These are phyloP conservation scores for Pseudomugil gertrudae DNA, from an alignment of 2,797 vertebrate species.

Conservation along the genomic window DNA sequence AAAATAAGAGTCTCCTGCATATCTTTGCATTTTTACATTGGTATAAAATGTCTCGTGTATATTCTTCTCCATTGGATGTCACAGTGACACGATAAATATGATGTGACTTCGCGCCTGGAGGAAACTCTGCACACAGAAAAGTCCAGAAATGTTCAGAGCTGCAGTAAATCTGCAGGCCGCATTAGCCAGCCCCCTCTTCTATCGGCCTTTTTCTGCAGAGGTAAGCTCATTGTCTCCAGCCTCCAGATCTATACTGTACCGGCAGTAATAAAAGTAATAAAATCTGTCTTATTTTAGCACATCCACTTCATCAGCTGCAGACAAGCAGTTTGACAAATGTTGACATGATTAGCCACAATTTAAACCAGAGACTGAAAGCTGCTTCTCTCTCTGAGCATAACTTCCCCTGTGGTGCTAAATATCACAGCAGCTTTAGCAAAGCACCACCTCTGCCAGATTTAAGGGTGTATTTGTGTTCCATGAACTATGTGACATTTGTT, in stretches of 20 bases:
- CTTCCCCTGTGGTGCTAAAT: slow-evolving; percentile 19
- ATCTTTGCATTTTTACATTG: too few species aligned
- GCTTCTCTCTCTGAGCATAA: background rate
- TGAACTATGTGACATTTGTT: slow-evolving; percentile 3
- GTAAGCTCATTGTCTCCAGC: background rate
- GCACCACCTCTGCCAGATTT: background rate
- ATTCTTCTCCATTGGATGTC: background rate
- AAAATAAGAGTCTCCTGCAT: too few species aligned
- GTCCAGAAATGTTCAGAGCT: background rate
- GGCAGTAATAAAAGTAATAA: background rate
- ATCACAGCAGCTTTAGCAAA: slow-evolving; percentile 24
- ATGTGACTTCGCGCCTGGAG: background rate
- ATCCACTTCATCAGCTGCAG: background rate
- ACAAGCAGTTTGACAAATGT: background rate
- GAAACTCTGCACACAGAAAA: background rate
- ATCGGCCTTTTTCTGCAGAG: background rate
- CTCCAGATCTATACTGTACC: background rate
- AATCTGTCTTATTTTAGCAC: background rate
- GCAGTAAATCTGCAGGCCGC: background rate
- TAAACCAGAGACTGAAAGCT: slow-evolving; percentile 15
- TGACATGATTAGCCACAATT: slow-evolving; percentile 17
- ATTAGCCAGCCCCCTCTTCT: background rate
- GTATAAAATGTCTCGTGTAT: too few species aligned
- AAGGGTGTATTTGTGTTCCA: slow-evolving; percentile 3
- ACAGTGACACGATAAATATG: background rate